Base-by-base conservation (phyloP, 2,888 invertebrate species). In the Athetis lepigone region DNA sequence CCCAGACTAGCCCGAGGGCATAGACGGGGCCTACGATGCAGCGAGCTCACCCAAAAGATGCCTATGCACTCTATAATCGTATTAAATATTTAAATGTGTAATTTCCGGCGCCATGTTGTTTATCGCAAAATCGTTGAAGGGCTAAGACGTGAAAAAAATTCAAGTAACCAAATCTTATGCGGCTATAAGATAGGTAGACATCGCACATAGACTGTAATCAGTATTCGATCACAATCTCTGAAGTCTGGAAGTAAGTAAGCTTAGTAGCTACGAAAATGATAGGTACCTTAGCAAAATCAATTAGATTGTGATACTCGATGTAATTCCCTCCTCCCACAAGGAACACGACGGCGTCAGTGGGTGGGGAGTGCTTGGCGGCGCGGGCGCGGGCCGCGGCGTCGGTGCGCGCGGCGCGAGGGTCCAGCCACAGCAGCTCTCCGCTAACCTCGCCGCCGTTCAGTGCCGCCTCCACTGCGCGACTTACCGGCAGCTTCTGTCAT, bases 221-320 rank as follows among this genome's bases (percentile, higher is more conserved):
- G 13, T 13, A 33, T n/a, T n/a, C n/a, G n/a, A n/a, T n/a, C n/a
- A n/a, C n/a, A n/a, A n/a, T n/a, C n/a, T n/a, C n/a, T n/a, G n/a
- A n/a, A n/a, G n/a, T n/a, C n/a, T n/a, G n/a, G n/a, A n/a, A n/a
- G n/a, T n/a, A 29, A 29, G 29, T 9, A 2, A 29, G 1, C 11
- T 29, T 4, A 2, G 13, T 13, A 13, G 4, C 33, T 29, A 25
- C 25, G 25, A 57, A 33, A 40, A 11, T 9, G 8, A 27, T 36
- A n/a, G n/a, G n/a, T 88, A 97, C 97, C 96, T 98, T 99, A 36
- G 98, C 97, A 87, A 99, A 99, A 89, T 99, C 99, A 55, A 98
- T 96, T 65, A 99, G 96, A 96, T 99, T 99, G 92, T 99, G 99
- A 92, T 99, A 99, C 92, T 99, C 99, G 86, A 99, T 99, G 88